Base-by-base conservation (phyloP, 92 coral and sea anemone genomes). In the Porites evermanni region DNA sequence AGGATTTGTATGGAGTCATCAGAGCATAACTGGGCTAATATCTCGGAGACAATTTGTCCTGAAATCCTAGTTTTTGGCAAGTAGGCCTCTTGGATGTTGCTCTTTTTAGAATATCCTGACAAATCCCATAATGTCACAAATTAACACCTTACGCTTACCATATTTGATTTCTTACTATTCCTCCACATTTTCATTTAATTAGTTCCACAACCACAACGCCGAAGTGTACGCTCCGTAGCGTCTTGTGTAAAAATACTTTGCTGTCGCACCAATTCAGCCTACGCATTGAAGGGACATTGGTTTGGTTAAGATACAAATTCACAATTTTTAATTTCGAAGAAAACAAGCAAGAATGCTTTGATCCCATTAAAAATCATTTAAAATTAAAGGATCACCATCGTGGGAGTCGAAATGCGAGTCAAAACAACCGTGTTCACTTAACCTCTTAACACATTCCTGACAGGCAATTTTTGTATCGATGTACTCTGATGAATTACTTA, bases 381-480 rank as follows among this genome's bases (percentile, higher is more conserved):
- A n/a, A 38, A 38, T 38, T 38, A 38, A 8, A 47, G 20, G 47
- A 14, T 29, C 19, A 74, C 21, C 7, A 14, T 2, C 17, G n/a
- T 59, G 53, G 53, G 52, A 16, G n/a, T n/a, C 70, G 17, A 63
- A 44, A 32, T 59, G 16, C 17, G 12, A 75, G 38, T 7, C 14
- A 70, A 70, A 29, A 38, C 6, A 38, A 38, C 47, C 47, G 47
- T 38, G 47, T 38, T 47, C 74, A 38, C 38, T 32, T 70, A 53
- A 54, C 66, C 19, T 13, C 2, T 19, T n/a, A 14, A 54, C 66
- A 75, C 56, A 58, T 75, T 56, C 65, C 50, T 23, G 9, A 74
- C 19, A 23, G 66, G 10, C 51, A 75, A 75, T 74, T 74, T 74
- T 74, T n/a, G 78, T 74, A 74, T 74, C 78, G 44, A 23, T 21